Conservation (phyloP, 2,797 vertebrate genomes). For the Gastrophryne carolinensis region DNA sequence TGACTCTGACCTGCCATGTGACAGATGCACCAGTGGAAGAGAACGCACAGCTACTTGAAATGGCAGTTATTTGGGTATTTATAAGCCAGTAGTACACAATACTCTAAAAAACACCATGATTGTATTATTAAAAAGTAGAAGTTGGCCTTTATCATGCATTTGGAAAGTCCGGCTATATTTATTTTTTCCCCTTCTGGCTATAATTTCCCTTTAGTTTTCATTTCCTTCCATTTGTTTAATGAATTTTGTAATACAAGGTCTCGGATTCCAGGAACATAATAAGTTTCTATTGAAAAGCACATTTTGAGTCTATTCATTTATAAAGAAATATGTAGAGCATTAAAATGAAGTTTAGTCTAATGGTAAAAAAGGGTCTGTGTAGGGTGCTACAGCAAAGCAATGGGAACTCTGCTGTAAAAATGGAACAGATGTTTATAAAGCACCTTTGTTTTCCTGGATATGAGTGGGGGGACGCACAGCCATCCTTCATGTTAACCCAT, state of each 20-base stretch:
- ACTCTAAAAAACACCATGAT: not conserved
- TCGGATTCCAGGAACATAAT: slow-evolving; percentile 11
- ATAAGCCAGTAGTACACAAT: not conserved
- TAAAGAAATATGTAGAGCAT: not conserved
- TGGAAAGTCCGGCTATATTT: not conserved
- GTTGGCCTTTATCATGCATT: not conserved
- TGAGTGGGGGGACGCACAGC: not conserved
- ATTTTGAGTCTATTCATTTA: slow-evolving; percentile 14
- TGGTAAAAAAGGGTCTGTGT: slow-evolving; percentile 11
- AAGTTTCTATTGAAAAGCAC: slow-evolving; percentile 14
- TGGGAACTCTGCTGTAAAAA: slow-evolving; percentile 16
- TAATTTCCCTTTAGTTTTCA: not conserved
- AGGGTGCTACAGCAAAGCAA: slow-evolving; percentile 32
- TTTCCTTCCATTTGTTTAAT: slow-evolving; percentile 22
- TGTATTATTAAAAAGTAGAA: not conserved
- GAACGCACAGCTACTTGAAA: not conserved
- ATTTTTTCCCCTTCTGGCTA: slow-evolving; percentile 8
- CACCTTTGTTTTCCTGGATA: slow-evolving; percentile 5
- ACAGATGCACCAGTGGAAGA: too few species aligned
- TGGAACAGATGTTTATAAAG: slow-evolving; percentile 50
- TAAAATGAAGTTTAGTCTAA: not conserved
- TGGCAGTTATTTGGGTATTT: not conserved
- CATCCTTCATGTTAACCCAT: slow-evolving; percentile 17
- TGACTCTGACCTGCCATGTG: too few species aligned
- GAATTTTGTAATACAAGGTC: not conserved